These are phyloP conservation scores for Rhinoraja longicauda DNA, from an alignment of 2,797 vertebrate genomes.

Conservation along the genomic window DNA sequence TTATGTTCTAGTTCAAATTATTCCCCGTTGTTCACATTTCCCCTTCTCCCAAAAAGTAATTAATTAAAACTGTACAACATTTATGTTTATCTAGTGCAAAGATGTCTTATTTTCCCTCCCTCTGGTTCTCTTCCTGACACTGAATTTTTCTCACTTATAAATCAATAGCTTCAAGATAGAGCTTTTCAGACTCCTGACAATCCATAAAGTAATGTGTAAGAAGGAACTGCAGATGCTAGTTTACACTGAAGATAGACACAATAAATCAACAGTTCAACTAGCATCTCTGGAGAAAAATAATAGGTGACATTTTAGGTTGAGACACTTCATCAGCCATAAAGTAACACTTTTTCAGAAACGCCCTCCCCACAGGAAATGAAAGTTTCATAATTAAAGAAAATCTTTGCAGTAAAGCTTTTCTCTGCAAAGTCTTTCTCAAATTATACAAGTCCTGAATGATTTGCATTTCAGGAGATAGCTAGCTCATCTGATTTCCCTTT, in stretches of 20 bases:
- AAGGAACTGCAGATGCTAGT: no score
- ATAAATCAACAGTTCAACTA: no score
- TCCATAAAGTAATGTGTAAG: no score
- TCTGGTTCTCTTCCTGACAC: not conserved
- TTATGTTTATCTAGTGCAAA: not conserved
- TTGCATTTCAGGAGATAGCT: not conserved
- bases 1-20: not conserved
- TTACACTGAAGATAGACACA: no score
- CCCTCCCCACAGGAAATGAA: not conserved
- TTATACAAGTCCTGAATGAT: no score
- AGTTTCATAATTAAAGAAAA: no score
- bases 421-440: not conserved
- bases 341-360: not conserved
- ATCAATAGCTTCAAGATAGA: not conserved
- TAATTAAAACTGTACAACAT: not conserved
- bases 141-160: not conserved
- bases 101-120: no score
- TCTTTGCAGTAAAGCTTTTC: not conserved
- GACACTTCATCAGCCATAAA: no score
- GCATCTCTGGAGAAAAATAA: no score
- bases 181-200: not conserved
- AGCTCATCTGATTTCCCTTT: not conserved
- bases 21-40: not conserved
- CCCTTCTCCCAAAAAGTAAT: not conserved
- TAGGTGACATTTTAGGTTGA: no score